Evolutionary conservation across 1,140 invertebrate species (phyloP).

Genomic region (Chlorops oryzae): DNA sequence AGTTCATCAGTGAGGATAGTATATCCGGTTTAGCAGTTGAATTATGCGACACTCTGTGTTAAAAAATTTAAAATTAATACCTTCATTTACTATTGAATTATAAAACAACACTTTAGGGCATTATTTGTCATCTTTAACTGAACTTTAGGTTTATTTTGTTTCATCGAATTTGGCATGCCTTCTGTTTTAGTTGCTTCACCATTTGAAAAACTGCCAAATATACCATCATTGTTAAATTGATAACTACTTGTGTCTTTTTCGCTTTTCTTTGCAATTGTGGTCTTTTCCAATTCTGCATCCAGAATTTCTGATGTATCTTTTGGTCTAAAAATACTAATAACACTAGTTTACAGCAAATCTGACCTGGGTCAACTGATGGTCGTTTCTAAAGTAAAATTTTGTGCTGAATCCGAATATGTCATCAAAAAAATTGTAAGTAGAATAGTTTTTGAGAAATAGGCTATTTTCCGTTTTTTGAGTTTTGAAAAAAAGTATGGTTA

Average conservation of each 20-base stretch:
- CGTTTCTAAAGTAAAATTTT: too few relatives aligned
- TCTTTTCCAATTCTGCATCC: conserved; percentile 31
- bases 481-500: too few relatives aligned
- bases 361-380: too few relatives aligned
- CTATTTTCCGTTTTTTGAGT: too few relatives aligned
- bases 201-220: conserved; percentile 40
- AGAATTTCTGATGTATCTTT: conserved; percentile 44
- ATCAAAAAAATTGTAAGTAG: too few relatives aligned
- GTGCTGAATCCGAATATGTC: too few relatives aligned
- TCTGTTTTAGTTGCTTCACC: conserved; percentile 15
- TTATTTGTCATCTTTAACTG: conserved; percentile 13
- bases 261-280: conserved; percentile 15
- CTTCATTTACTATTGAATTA: background rate
- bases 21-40: conserved; percentile 29
- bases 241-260: conserved; percentile 25
- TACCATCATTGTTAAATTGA: conserved; percentile 26
- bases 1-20: conserved; percentile 36
- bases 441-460: too few relatives aligned
- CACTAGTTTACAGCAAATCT: too few relatives aligned
- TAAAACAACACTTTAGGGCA: conserved; percentile 14
- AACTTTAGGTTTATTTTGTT: conserved; percentile 4
- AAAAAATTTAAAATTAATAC: conserved; percentile 13
- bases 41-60: conserved; percentile 38
- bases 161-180: conserved; percentile 16
- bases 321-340: conserved; percentile 22